Evolutionary conservation across 1,140 invertebrate species (phyloP), one percentile per base, ranked within the genome.

Genomic region (Drosophila quadrilineata): DNA sequence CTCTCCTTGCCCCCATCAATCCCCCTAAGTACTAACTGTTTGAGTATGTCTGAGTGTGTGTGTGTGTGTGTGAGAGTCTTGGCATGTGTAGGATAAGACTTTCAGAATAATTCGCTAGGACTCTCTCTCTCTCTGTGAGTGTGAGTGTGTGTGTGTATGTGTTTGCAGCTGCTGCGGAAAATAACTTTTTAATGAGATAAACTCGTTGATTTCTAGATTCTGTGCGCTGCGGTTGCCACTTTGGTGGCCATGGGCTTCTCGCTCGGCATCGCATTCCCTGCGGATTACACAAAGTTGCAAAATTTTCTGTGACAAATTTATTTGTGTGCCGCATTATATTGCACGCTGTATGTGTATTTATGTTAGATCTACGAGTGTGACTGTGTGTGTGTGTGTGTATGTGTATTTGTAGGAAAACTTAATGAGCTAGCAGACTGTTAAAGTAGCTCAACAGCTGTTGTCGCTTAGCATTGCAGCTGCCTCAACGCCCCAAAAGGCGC

Each of bases 151-250:
- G 43, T 50, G 40, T 64, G 69, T 73, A 70, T 71, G 70, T 77
- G 63, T 79, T 77, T 85, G 79, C 79, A 85, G 79, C 79, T 79
- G 75, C 80, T 85, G 80, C 71, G 80, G 80, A 85, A 85, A 85
- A 85, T 85, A 85, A 85, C 80, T 85, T 85, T 85, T 85, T 85
- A 86, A 85, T 85, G 80, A 85, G 80, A 85, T 85, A 85, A 85
- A 86, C 80, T 85, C 80, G 80, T 85, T 85, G 80, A 85, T 85
- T 85, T 85, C 80, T 85, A 86, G 80, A 86, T 85, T 80, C 72
- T 86, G 56, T 65, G 69, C 74, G 72, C 58, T 75, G 76, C 64
- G 79, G 80, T 79, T 79, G 50, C 43, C 66, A 9, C 48, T 71
- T 79, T 67, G 79, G 71, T 73, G 79, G 79, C 82, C 77, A 70